phyloP scores from a whole-genome alignment of 1,140 invertebrate genomes.

The Aphelinus certus region DNA sequence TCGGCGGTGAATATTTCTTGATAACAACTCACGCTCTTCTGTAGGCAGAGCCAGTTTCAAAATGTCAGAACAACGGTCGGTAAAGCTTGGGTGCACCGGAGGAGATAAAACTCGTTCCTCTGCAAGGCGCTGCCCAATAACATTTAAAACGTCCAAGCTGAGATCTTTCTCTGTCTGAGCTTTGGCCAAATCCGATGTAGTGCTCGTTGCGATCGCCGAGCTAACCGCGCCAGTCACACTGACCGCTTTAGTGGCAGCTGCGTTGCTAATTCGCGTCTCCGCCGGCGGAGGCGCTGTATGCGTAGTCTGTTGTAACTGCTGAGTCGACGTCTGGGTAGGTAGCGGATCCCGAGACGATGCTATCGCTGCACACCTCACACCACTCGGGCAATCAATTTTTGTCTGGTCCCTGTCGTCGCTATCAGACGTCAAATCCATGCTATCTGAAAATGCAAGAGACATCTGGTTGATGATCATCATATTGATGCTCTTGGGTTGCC shows the following conservation, averaged over 20 bases:
- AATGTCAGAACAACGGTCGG: not conserved
- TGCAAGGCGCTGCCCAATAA: not conserved
- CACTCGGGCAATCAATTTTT: too few relatives aligned
- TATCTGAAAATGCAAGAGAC: too few relatives aligned
- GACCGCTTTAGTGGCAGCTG: not conserved
- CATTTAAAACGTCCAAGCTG: not conserved
- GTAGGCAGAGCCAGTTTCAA: not conserved
- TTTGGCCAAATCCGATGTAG: not conserved
- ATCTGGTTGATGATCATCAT: too few relatives aligned
- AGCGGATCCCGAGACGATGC: too few relatives aligned
- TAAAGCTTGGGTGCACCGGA: not conserved
- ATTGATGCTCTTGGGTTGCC: too few relatives aligned
- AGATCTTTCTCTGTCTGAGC: not conserved
- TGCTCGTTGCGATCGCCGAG: not conserved
- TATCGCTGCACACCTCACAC: too few relatives aligned
- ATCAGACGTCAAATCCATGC: too few relatives aligned
- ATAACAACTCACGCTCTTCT: not conserved
- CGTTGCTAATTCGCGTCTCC: not conserved
- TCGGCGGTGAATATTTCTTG: not conserved
- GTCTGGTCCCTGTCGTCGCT: too few relatives aligned
- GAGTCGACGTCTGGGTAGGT: too few relatives aligned
- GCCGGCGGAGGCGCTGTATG: not conserved
- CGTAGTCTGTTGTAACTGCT: not conserved
- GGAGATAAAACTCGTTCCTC: not conserved
- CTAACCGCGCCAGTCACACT: not conserved